Evolutionary conservation across 2,113 vertebrate genomes (phyloP).

Genomic region (Ageneiosus marmoratus): DNA sequence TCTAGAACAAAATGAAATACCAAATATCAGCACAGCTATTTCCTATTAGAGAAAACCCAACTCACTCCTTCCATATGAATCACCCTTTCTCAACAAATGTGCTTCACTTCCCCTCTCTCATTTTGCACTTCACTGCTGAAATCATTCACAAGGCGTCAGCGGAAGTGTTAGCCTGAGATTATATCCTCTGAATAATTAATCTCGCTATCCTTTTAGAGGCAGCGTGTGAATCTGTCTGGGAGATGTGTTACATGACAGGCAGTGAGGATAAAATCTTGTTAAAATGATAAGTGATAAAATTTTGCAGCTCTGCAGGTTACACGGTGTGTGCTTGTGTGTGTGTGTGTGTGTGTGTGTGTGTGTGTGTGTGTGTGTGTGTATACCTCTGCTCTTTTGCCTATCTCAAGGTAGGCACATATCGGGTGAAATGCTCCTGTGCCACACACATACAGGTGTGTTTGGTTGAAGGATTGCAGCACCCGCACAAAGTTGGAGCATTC

Average conservation of each 20-base stretch:
- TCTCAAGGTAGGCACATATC: conserved; percentile 90
- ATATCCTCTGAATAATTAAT: conserved; percentile 35
- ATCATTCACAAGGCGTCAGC: conserved; percentile 33
- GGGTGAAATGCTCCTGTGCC: conserved; percentile 98
- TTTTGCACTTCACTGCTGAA: conserved; percentile 48
- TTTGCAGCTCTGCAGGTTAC: neutral
- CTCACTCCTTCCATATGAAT: conserved; percentile 15
- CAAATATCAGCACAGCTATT: conserved; percentile 33
- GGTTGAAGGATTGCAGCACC: conserved; percentile 90
- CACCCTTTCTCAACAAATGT: conserved; percentile 28
- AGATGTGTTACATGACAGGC: conserved; percentile 9
- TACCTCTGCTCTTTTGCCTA: conserved; percentile 96
- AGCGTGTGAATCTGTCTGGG: conserved; percentile 12
- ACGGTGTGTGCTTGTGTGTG: neutral
- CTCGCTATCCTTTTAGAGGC: conserved; percentile 20
- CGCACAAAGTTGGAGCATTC: conserved; percentile 98
- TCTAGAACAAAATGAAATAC: neutral
- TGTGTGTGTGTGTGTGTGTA: conserved; percentile 29
- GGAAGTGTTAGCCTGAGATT: conserved; percentile 32
- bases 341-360: conserved; percentile 14
- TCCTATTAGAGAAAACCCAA: conserved; percentile 9
- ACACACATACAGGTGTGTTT: conserved; percentile 93
- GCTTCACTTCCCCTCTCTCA: conserved; percentile 22
- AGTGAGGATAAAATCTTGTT: neutral
- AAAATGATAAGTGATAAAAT: neutral